Conservation (phyloP, 2,797 vertebrate species). For the Erithacus rubecula region DNA sequence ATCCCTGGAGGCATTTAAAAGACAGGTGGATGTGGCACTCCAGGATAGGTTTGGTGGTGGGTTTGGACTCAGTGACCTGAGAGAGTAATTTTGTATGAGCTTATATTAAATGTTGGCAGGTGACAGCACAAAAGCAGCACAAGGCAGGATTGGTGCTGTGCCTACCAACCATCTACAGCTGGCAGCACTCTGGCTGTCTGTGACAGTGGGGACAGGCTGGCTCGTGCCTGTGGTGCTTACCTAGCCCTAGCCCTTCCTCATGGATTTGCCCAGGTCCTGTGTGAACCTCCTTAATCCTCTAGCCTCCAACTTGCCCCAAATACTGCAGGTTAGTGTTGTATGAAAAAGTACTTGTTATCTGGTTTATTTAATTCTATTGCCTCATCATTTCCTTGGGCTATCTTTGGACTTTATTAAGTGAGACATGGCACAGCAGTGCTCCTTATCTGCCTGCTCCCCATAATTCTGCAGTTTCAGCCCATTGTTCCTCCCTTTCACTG, state of each 20-base stretch:
- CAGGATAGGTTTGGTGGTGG: not conserved
- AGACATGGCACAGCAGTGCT: not conserved
- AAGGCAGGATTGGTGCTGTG: not conserved
- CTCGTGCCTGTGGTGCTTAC: not conserved
- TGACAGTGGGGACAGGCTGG: not conserved
- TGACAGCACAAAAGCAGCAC: not conserved
- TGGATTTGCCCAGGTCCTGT: not conserved
- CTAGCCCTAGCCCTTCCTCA: not conserved
- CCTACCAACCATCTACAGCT: not conserved
- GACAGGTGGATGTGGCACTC: not conserved
- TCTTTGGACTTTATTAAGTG: not conserved
- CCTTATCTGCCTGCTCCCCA: not conserved
- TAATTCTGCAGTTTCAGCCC: not conserved
- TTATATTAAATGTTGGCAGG: not conserved
- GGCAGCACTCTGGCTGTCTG: not conserved
- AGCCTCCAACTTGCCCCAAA: not conserved
- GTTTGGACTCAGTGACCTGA: not conserved
- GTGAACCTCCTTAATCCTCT: not conserved
- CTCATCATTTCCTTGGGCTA: not conserved
- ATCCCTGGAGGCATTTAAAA: not conserved
- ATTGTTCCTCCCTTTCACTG: not conserved
- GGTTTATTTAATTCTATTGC: not conserved
- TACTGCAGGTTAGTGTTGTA: not conserved
- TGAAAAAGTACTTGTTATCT: not conserved
- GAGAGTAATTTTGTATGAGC: fast-evolving